Evolutionary conservation across 2,797 vertebrate species (phyloP).

Genomic region (Takifugu rubripes): DNA sequence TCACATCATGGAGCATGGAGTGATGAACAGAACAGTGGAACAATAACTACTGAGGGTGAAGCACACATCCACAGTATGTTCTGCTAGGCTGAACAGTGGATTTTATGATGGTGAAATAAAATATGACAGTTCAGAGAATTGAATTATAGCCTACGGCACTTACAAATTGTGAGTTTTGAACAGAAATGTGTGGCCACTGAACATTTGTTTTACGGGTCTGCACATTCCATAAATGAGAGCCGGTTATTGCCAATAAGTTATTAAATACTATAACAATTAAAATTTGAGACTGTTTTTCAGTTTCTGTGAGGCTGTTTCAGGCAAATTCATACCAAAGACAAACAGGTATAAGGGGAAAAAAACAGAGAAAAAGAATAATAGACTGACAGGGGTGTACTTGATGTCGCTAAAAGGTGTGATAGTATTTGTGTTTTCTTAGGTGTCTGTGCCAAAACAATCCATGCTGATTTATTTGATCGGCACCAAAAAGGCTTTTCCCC

Average conservation of each 20-base stretch:
- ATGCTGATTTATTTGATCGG: conserved; percentile 59
- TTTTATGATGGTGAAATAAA: too few species aligned
- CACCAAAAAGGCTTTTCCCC: conserved; percentile 35
- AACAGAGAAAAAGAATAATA: conserved; percentile 29
- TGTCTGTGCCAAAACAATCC: conserved; percentile 52
- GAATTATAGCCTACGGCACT: too few species aligned
- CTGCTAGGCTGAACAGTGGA: too few species aligned
- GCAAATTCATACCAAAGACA: conserved; percentile 52
- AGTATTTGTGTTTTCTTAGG: conserved; percentile 42
- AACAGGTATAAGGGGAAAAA: conserved; percentile 31
- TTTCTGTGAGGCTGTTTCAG: conserved; percentile 67
- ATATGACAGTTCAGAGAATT: too few species aligned
- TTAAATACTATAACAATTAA: neutral
- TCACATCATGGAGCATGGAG: too few species aligned
- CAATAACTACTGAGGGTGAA: too few species aligned
- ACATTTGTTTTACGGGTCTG: too few species aligned
- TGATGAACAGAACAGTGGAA: too few species aligned
- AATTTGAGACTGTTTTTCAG: neutral
- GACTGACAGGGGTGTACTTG: conserved; percentile 32
- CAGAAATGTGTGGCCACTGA: too few species aligned
- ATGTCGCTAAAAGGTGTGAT: conserved; percentile 44
- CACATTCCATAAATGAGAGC: too few species aligned
- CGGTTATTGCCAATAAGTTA: neutral
- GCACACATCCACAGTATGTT: too few species aligned
- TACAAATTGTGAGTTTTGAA: too few species aligned